Conservation (phyloP, 2,113 vertebrate species). For the Lasiurus cinereus region DNA sequence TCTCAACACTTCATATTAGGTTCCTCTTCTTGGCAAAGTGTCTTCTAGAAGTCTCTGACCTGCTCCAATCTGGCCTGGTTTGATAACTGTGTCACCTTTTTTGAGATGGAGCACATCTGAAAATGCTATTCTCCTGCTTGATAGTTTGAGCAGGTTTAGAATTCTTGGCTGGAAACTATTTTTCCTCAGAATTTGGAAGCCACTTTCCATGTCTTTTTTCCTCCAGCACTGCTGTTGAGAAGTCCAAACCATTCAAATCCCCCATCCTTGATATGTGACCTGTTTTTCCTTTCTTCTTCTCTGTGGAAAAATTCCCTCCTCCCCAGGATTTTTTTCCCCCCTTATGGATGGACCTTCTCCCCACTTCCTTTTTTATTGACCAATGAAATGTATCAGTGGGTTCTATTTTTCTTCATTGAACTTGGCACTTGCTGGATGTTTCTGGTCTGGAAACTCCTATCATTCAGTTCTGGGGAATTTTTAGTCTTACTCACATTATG, state of each 20-base stretch:
- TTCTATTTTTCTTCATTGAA: slow-evolving; percentile 34
- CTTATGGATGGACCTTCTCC: not conserved
- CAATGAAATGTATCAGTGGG: not conserved
- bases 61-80: not conserved
- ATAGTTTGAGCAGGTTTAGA: slow-evolving; percentile 56
- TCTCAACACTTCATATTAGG: not conserved
- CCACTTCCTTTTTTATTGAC: not conserved
- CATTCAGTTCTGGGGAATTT: slow-evolving; percentile 32
- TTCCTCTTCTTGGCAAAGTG: slow-evolving; percentile 14
- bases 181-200: slow-evolving; percentile 60
- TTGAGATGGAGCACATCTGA: slow-evolving; percentile 19
- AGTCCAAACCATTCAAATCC: not conserved
- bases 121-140: slow-evolving; percentile 58
- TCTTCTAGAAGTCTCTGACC: not conserved
- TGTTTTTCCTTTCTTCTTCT: slow-evolving; percentile 28
- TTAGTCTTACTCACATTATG: slow-evolving; percentile 40
- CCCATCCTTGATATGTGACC: not conserved
- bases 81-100: not conserved
- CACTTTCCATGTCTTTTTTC: slow-evolving; percentile 42
- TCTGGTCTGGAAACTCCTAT: slow-evolving; percentile 49
- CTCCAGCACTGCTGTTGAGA: slow-evolving; percentile 23
- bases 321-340: no score
- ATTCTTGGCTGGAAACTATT: slow-evolving; percentile 54
- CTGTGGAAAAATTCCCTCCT: not conserved
- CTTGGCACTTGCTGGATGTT: slow-evolving; percentile 33